Evolutionary conservation across 2,888 invertebrate genomes (phyloP).

Genomic region (Rhagonycha fulva): DNA sequence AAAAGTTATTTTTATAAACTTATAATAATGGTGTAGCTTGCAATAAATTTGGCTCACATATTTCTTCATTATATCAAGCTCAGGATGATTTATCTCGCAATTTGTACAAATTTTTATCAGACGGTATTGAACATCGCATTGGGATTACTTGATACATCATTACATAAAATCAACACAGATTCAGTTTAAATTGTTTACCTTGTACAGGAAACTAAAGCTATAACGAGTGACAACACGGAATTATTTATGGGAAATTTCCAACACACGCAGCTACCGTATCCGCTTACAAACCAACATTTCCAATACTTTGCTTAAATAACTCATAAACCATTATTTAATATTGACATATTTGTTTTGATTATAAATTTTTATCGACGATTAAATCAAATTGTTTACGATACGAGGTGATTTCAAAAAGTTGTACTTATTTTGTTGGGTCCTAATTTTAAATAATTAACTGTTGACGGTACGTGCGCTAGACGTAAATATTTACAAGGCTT

Average conservation of each 20-base stretch:
- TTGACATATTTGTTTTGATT: neutral
- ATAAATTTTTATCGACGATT: neutral
- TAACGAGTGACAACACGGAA: neutral
- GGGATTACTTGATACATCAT: conserved; percentile 13
- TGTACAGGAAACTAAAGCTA: neutral
- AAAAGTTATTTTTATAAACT: conserved; percentile 6
- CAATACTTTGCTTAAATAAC: neutral
- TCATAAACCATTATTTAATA: neutral
- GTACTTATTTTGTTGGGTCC: too few relatives aligned
- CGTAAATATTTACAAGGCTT: too few relatives aligned
- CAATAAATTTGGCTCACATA: conserved; percentile 17
- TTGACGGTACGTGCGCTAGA: too few relatives aligned
- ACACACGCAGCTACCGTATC: neutral
- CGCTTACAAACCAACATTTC: neutral
- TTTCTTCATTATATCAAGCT: conserved; percentile 15
- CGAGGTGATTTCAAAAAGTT: neutral
- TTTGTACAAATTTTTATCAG: conserved; percentile 20
- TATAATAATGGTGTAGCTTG: neutral
- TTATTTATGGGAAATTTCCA: neutral
- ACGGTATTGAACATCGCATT: conserved; percentile 3
- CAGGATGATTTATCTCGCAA: conserved; percentile 18
- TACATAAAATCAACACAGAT: conserved; percentile 1
- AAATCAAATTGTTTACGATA: neutral
- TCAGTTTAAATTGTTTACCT: conserved; percentile 3
- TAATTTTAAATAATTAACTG: too few relatives aligned